Evolutionary conservation across 2,113 vertebrate genomes (phyloP), one percentile per base, ranked within the genome.

Genomic region (pig (Sus scrofa)): DNA sequence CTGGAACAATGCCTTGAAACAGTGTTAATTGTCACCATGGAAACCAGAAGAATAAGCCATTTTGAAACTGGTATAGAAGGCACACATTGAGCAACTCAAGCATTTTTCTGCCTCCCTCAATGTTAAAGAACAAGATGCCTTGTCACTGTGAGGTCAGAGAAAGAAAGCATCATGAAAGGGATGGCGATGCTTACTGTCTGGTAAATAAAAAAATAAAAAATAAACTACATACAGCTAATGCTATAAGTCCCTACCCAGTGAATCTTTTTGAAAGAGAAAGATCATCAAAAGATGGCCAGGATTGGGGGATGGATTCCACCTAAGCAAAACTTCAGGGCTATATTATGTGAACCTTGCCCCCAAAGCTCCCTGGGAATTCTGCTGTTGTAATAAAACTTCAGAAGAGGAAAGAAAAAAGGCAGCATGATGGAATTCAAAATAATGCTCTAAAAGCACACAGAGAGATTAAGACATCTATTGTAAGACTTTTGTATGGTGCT

Each of bases 21-120:
- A 99, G 98, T 99, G 99, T 99, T 99, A 99, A 99, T 99, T 99
- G 99, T 99, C 98, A 98, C 99, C 99, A 99, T 99, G 99, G 99
- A 99, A 99, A 99, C 99, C 98, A 98, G 98, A 99, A 99, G 99
- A 99, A 99, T 99, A 99, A 99, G 99, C 99, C 98, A 98, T 99
- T 99, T 99, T 99, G 99, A 99, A 99, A 99, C 98, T 99, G 98
- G 99, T 99, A 99, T 99, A 99, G 99, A 99, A 99, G 98, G 98
- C 98, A 98, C 98, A 98, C 99, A 99, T 99, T 99, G 99, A 99
- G 98, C 98, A 98, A 99, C 99, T 99, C 99, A 98, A 99, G 99
- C 98, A 98, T 98, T 99, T 99, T 98, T 98, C 97, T 98, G 98
- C 97, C 98, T 98, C 98, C 98, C 98, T 99, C 99, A 98, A 98